A percentile compares a stretch with the other conserved stretches of the same genome.
Conservation (phyloP, 1,140 invertebrate genomes). For the Drosophila nannoptera region DNA sequence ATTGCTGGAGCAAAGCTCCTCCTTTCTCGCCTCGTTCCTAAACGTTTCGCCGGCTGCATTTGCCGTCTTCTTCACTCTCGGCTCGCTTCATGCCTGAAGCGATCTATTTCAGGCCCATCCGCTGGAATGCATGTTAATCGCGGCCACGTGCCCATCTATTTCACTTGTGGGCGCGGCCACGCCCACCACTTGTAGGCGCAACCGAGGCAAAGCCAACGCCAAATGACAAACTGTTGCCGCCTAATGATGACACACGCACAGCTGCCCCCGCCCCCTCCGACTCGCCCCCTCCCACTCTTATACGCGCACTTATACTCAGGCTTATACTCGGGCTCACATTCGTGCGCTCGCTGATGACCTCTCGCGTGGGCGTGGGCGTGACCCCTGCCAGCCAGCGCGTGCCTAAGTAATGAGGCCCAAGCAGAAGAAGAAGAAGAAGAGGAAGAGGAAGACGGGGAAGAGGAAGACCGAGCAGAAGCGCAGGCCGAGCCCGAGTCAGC, state of each 20-base stretch:
- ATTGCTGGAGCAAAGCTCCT: too few species aligned
- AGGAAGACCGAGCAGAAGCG: constrained; percentile 7
- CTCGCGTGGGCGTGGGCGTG: constrained; percentile 38
- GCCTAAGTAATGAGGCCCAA: constrained; percentile 69
- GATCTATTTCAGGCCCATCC: background rate
- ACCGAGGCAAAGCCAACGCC: constrained; percentile 9
- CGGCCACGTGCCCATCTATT: background rate
- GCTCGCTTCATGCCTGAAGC: too few species aligned
- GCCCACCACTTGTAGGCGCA: constrained; percentile 4
- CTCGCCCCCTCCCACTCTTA: background rate
- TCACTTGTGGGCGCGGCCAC: constrained; percentile 3
- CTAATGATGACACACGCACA: constrained; percentile 29
- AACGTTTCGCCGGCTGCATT: too few species aligned
- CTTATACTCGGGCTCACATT: background rate
- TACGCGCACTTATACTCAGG: constrained; percentile 1
- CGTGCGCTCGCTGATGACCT: constrained; percentile 31
- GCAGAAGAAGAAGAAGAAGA: background rate
- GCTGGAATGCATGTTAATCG: background rate
- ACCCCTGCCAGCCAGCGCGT: constrained; percentile 50
- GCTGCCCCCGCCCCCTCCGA: background rate
- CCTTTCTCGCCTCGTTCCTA: too few species aligned
- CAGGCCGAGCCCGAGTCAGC: constrained; percentile 42
- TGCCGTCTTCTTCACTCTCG: too few species aligned
- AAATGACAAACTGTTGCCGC: constrained; percentile 23
- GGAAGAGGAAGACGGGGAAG: constrained; percentile 40